A percentile compares a stretch with the other conserved stretches of the same genome.
These are phyloP conservation scores for Bembecia ichneumoniformis DNA, from an alignment of 2,888 invertebrate genomes.

Conservation along the genomic window DNA sequence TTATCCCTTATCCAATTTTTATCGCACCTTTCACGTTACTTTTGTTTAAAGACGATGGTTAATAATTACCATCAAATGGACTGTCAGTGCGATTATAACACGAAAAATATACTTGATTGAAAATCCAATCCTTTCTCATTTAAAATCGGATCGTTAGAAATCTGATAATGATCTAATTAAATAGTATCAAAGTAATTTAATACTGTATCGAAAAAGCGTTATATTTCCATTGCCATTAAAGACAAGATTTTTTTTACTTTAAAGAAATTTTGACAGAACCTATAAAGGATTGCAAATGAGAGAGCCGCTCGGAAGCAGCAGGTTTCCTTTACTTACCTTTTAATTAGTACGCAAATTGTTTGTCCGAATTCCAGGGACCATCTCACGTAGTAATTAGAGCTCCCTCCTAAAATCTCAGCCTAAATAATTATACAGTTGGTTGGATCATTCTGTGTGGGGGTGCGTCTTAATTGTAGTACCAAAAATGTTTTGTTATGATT, in stretches of 20 bases:
- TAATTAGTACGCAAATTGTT: slow-evolving; percentile 62
- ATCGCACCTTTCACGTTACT: too few relatives aligned
- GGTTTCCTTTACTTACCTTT: slow-evolving; percentile 29
- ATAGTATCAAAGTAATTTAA: background rate
- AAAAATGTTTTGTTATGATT: too few relatives aligned
- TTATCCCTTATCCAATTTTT: too few relatives aligned
- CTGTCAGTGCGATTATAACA: too few relatives aligned
- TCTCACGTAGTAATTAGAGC: background rate
- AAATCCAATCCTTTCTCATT: too few relatives aligned
- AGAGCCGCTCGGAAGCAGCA: slow-evolving; percentile 19
- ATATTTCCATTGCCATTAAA: slow-evolving; percentile 15
- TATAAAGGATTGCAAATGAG: slow-evolving; percentile 65
- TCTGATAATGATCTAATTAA: background rate
- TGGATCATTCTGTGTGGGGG: background rate
- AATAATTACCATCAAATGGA: too few relatives aligned
- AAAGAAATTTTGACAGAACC: slow-evolving; percentile 33
- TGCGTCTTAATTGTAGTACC: too few relatives aligned
- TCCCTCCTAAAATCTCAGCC: slow-evolving; percentile 31
- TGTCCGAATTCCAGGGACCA: slow-evolving; percentile 40
- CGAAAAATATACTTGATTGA: too few relatives aligned
- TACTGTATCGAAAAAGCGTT: background rate
- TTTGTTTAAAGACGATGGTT: too few relatives aligned
- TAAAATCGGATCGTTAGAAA: background rate
- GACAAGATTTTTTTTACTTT: slow-evolving; percentile 31
- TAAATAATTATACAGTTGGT: slow-evolving; percentile 30